Conservation (phyloP, 2,888 invertebrate genomes). For the Nephrocerus scutellatus region DNA sequence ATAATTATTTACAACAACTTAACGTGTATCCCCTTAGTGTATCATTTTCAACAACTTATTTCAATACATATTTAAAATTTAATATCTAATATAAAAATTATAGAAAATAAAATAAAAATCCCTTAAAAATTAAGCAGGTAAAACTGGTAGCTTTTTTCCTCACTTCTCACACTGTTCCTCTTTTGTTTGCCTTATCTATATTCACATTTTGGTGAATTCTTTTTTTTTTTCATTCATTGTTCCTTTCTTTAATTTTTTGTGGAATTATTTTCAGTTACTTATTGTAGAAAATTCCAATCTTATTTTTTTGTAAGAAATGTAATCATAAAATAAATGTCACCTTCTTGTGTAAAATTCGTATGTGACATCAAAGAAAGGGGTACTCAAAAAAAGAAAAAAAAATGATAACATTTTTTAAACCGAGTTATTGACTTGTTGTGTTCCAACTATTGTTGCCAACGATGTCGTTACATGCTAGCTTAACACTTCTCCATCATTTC, state of each 20-base stretch:
- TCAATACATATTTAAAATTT: constrained; percentile 1
- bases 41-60: background rate
- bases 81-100: constrained; percentile 5
- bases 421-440: too few species aligned
- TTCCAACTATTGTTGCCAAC: too few species aligned
- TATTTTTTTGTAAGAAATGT: background rate
- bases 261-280: constrained; percentile 16
- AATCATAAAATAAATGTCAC: background rate
- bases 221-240: constrained; percentile 10
- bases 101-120: constrained; percentile 25
- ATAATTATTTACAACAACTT: background rate
- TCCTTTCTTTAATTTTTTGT: constrained; percentile 18
- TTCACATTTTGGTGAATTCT: too few species aligned
- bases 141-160: constrained; percentile 40
- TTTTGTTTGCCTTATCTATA: too few species aligned
- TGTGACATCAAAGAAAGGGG: too few species aligned
- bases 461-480: too few species aligned
- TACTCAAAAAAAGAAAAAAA: too few species aligned
- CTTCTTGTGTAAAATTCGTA: too few species aligned
- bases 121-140: constrained; percentile 40
- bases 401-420: too few species aligned
- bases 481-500: constrained; percentile 16
- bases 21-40: background rate
- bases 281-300: background rate
- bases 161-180: constrained; percentile 6